These are phyloP conservation scores for Falco rusticolus DNA, from an alignment of 2,797 vertebrate genomes.

Conservation along the genomic window DNA sequence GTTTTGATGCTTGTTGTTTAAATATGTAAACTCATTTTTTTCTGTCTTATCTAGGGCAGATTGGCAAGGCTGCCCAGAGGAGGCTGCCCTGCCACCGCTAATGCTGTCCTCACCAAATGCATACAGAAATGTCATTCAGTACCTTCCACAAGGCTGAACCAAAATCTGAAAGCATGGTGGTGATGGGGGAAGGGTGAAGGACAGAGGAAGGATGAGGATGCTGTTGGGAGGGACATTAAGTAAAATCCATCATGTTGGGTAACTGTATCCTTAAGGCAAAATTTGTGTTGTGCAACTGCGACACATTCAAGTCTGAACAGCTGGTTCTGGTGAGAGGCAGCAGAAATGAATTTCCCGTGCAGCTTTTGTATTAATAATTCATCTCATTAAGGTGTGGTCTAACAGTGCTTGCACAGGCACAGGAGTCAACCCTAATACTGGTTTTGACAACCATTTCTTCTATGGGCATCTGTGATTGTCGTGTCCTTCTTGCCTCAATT, in stretches of 20 bases:
- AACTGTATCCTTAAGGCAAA: conserved; percentile 48
- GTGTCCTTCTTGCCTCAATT: neutral
- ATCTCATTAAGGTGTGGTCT: conserved; percentile 42
- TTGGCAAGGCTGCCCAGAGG: neutral
- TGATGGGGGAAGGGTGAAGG: neutral
- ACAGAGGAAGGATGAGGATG: neutral
- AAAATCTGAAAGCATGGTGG: neutral
- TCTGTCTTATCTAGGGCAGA: neutral
- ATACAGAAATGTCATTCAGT: neutral
- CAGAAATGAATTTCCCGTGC: conserved; percentile 37
- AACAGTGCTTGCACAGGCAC: neutral
- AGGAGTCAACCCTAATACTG: neutral
- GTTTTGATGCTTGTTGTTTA: neutral
- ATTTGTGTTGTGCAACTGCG: conserved; percentile 22
- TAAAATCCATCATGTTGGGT: conserved; percentile 35
- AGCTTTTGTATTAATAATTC: conserved; percentile 52
- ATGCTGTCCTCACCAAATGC: neutral
- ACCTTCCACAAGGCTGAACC: neutral
- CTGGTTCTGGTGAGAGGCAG: conserved; percentile 42
- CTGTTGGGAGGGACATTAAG: neutral
- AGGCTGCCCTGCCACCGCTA: fast-evolving
- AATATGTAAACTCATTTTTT: neutral
- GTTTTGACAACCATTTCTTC: conserved; percentile 14
- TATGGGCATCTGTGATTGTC: neutral
- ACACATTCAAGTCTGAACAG: conserved; percentile 56